Percentiles rank a stretch among this genome's conserved stretches.
Conservation (phyloP, 2,797 vertebrate species). For the Myripristis murdjan region DNA sequence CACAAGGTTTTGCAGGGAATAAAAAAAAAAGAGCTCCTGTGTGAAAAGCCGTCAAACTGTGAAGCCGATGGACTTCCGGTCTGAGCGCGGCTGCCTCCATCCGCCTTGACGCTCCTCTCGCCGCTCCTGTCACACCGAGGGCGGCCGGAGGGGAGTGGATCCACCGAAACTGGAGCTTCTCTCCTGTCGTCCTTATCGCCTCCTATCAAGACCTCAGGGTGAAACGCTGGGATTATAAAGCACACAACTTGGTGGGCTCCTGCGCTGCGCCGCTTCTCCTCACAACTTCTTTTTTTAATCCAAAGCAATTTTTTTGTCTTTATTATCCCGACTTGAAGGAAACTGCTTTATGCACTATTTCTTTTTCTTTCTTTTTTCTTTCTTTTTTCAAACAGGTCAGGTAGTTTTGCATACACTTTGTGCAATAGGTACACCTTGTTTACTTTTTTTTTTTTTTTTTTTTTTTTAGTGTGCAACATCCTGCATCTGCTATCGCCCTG, state of each 20-base stretch:
- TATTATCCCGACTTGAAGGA: no score
- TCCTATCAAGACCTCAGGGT: slow-evolving; percentile 30
- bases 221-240: slow-evolving; percentile 9
- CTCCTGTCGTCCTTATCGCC: slow-evolving; percentile 23
- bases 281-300: slow-evolving; percentile 44
- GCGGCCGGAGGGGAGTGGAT: slow-evolving; percentile 36
- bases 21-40: no score
- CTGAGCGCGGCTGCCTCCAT: background rate
- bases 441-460: slow-evolving; percentile 35
- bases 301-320: background rate
- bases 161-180: slow-evolving; percentile 44
- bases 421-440: no score
- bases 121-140: slow-evolving; percentile 14
- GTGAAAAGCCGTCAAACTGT: no score
- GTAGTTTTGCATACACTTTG: background rate
- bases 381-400: no score
- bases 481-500: slow-evolving; percentile 72
- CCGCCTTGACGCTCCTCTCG: slow-evolving; percentile 32
- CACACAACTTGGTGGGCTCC: background rate
- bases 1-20: no score
- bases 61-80: background rate
- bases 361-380: background rate
- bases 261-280: background rate
- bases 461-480: slow-evolving; percentile 32
- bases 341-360: background rate